These are phyloP conservation scores for Drosophila parabipectinata DNA, from an alignment of 1,140 invertebrate species.

Conservation along the genomic window DNA sequence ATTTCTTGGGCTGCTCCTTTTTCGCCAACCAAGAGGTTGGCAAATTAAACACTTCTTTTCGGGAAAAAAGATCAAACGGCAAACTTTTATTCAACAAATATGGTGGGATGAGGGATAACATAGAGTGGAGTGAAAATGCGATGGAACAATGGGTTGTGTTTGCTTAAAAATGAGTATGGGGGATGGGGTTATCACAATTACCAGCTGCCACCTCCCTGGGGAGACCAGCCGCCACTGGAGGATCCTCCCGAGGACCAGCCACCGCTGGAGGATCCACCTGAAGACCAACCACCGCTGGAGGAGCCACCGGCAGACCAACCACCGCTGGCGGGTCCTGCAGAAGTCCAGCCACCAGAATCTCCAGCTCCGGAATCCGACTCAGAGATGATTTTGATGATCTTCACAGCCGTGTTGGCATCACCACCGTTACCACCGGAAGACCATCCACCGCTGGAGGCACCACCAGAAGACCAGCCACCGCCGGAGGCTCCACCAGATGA, in stretches of 20 bases:
- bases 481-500: conserved; percentile 38
- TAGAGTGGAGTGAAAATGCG: conserved; percentile 12
- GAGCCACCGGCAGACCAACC: conserved; percentile 30
- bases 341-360: conserved; percentile 49
- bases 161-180: conserved; percentile 21
- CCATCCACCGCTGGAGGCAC: conserved; percentile 45
- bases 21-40: conserved; percentile 13
- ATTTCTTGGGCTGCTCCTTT: conserved; percentile 39
- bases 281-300: conserved; percentile 36
- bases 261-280: conserved; percentile 11
- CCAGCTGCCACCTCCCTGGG: conserved; percentile 61
- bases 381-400: conserved; percentile 71
- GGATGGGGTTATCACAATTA: conserved; percentile 60
- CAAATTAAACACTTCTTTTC: conserved; percentile 48
- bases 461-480: conserved; percentile 50
- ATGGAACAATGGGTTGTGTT: conserved; percentile 18
- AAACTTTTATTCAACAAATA: conserved; percentile 68
- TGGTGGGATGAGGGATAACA: conserved; percentile 10
- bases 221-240: conserved; percentile 38
- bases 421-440: conserved; percentile 52
- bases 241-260: conserved; percentile 30
- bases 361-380: conserved; percentile 48
- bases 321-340: conserved; percentile 24
- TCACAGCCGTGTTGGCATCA: conserved; percentile 55
- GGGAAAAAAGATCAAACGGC: conserved; percentile 60